Evolutionary conservation across 1,140 invertebrate genomes (phyloP).

Genomic region (Penaeus chinensis): DNA sequence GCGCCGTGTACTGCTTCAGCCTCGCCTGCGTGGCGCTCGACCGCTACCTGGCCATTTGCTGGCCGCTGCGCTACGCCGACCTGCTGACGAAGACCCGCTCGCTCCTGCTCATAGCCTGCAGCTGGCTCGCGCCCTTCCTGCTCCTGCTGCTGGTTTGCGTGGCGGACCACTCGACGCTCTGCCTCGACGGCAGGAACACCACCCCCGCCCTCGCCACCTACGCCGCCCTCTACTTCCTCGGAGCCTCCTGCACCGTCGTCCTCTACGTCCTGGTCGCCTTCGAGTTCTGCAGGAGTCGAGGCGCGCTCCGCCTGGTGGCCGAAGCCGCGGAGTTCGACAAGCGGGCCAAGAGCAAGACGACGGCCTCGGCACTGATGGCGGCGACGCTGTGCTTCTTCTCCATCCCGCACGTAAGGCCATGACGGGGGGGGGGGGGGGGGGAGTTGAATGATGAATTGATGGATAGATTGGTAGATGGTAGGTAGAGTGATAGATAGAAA

Average conservation of each 20-base stretch:
- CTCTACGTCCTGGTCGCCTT: conserved; percentile 38
- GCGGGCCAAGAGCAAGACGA: too few species aligned
- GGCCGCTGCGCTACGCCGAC: conserved; percentile 47
- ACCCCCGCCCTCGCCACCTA: conserved; percentile 15
- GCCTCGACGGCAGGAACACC: neutral
- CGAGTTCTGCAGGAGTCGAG: conserved; percentile 13
- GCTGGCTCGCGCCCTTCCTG: conserved; percentile 17
- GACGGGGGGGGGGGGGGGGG: too few species aligned
- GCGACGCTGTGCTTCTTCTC: too few species aligned
- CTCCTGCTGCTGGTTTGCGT: conserved; percentile 29
- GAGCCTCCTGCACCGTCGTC: conserved; percentile 23
- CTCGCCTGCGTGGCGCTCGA: conserved; percentile 36
- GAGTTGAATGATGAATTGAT: too few species aligned
- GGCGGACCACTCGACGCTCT: neutral
- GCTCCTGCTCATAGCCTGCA: neutral
- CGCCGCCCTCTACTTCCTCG: conserved; percentile 20
- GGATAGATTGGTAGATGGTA: too few species aligned
- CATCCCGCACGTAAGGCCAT: too few species aligned
- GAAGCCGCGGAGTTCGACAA: too few species aligned
- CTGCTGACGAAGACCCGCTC: conserved; percentile 22
- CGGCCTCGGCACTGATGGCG: too few species aligned
- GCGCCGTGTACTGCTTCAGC: conserved; percentile 30
- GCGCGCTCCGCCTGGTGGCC: too few species aligned
- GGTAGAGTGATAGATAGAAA: too few species aligned
- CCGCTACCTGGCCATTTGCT: conserved; percentile 47